Base-by-base conservation (phyloP, 2,888 invertebrate species). In the Creontiades dilutus region DNA sequence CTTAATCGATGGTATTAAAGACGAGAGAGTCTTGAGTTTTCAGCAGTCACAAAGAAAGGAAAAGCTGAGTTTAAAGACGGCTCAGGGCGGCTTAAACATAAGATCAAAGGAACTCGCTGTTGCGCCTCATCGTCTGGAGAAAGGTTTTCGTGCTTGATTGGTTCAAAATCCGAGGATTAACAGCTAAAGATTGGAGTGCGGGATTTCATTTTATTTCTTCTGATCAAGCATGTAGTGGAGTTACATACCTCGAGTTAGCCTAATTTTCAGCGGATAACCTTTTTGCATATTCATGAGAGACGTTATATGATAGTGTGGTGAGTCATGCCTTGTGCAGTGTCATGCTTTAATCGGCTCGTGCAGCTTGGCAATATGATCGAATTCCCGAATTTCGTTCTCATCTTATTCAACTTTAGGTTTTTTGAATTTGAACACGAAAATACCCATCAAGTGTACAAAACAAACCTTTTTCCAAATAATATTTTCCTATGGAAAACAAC, bases 91-190 rank as follows among this genome's bases (percentile, higher is more conserved):
- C 68, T 68, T 23, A 19, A 19, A 23, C 68, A 27, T 9, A 13
- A 68, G 68, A 68, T 68, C 68, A 68, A 68, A 68, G 23, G 11
- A 68, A 68, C 68, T 27, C 68, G 68, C 68, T 68, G 68, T 68
- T 23, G 19, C 27, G 68, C 23, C 19, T n/a, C 27, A 23, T 27
- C 27, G 68, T 68, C 23, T 19, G 68, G 27, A 23, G 68, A 23
- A 23, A 23, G 68, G 11, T 23, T 23, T 23, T 23, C 23, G 68
- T 23, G 57, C 57, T 16, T 57, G 68, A 68, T 68, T 23, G 9
- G 23, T 68, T 23, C 68, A 68, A 23, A 19, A 23, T 68, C 27
- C 12, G 23, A 27, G 23, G 61, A 52, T 52, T 52, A 52, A 52
- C 52, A 52, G 52, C 14, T 7, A 52, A 52, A 52, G 37, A 37